These are phyloP conservation scores for Lochmaea crataegi DNA, from an alignment of 2,888 invertebrate genomes.

Conservation along the genomic window DNA sequence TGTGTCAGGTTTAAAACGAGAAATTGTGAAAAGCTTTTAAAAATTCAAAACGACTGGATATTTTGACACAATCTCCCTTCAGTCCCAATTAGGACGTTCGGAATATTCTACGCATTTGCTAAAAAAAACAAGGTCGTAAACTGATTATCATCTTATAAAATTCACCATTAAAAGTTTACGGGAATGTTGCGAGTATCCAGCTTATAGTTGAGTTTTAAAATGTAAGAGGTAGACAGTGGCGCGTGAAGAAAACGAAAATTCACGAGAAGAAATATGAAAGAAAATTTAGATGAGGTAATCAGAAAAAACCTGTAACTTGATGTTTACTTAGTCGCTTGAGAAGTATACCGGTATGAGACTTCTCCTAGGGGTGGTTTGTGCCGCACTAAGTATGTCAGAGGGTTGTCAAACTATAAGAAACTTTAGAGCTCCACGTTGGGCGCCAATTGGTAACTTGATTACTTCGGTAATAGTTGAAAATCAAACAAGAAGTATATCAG, in stretches of 20 bases:
- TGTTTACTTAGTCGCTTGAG: too few species aligned
- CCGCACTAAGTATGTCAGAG: too few species aligned
- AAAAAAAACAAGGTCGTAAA: slow-evolving; percentile 19
- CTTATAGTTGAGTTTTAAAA: slow-evolving; percentile 3
- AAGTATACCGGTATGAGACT: too few species aligned
- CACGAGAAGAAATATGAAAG: too few species aligned
- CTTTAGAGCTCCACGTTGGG: too few species aligned
- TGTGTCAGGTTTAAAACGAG: background rate
- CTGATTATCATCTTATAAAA: slow-evolving; percentile 20
- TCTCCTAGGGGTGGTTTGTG: too few species aligned
- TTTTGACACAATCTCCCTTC: slow-evolving; percentile 11
- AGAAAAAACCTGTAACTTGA: too few species aligned
- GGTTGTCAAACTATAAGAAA: too few species aligned
- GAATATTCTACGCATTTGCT: slow-evolving; percentile 12
- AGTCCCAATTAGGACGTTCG: background rate
- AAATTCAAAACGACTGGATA: slow-evolving; percentile 9
- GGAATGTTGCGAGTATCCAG: slow-evolving; percentile 6
- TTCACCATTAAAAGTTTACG: slow-evolving; percentile 20
- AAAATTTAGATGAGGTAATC: too few species aligned
- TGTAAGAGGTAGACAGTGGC: slow-evolving; percentile 7
- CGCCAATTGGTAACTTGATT: too few species aligned
- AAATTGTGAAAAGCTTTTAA: slow-evolving; percentile 16
- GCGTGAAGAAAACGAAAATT: background rate
- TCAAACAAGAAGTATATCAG: too few species aligned
- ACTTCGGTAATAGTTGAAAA: too few species aligned